Conservation (phyloP, 2,888 invertebrate genomes). For the Hypena proboscidalis region DNA sequence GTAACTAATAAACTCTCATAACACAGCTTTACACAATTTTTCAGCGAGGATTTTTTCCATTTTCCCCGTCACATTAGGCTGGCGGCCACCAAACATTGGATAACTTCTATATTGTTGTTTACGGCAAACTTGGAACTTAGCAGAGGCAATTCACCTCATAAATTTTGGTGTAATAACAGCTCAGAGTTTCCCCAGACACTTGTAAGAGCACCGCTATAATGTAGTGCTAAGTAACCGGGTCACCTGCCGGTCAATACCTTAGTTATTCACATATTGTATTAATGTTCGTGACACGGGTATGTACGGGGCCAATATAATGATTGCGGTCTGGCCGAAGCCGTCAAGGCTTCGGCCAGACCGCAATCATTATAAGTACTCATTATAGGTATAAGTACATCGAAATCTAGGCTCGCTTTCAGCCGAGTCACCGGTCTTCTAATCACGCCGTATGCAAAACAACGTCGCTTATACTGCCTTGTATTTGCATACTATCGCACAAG, state of each 20-base stretch:
- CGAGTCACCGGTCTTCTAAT: constrained; percentile 22
- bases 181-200: constrained; percentile 80
- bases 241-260: constrained; percentile 48
- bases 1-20: constrained; percentile 66
- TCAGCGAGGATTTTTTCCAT: constrained; percentile 66
- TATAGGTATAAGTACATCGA: constrained; percentile 8
- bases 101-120: constrained; percentile 82
- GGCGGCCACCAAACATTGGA: constrained; percentile 66
- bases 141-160: constrained; percentile 77
- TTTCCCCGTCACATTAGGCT: constrained; percentile 70
- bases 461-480: constrained; percentile 23
- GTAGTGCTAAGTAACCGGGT: constrained; percentile 63
- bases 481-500: constrained; percentile 29
- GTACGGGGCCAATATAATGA: constrained; percentile 19
- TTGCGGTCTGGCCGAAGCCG: constrained; percentile 18
- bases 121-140: constrained; percentile 78
- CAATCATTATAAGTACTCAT: constrained; percentile 29
- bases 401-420: constrained; percentile 9
- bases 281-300: constrained; percentile 23
- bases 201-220: constrained; percentile 77
- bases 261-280: constrained; percentile 43
- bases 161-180: constrained; percentile 82
- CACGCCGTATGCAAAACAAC: constrained; percentile 28
- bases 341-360: constrained; percentile 19
- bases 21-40: constrained; percentile 63